These are phyloP conservation scores for Drosophila prolongata DNA, from an alignment of 2,888 invertebrate species.

Conservation along the genomic window DNA sequence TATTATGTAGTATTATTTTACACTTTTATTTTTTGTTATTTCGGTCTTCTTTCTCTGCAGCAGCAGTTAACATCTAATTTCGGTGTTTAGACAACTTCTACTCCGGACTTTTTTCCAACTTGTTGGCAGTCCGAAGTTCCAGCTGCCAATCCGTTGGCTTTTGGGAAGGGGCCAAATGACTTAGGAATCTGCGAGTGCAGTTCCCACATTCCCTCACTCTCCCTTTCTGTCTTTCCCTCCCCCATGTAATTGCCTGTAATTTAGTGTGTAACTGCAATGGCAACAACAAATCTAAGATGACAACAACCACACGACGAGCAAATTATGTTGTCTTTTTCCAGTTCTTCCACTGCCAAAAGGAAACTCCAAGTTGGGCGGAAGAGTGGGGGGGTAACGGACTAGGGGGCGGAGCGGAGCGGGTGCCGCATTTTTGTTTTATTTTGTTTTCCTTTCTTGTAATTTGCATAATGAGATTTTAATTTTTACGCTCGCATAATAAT, in stretches of 20 bases:
- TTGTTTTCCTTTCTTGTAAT: conserved; percentile 57
- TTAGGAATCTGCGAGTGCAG: conserved; percentile 31
- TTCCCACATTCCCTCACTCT: conserved; percentile 39
- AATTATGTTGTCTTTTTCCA: conserved; percentile 73
- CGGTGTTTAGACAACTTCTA: conserved; percentile 14
- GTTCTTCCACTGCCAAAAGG: conserved; percentile 54
- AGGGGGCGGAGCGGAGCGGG: not conserved
- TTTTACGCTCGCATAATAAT: conserved; percentile 67
- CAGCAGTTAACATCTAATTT: conserved; percentile 42
- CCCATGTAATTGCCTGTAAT: conserved; percentile 81
- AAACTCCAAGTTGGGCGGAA: conserved; percentile 25
- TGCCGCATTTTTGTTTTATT: conserved; percentile 12
- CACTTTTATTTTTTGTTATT: no score
- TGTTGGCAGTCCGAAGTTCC: conserved; percentile 29
- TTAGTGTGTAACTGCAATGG: conserved; percentile 75
- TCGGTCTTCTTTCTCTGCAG: conserved; percentile 8
- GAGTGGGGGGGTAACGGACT: not conserved
- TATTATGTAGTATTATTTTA: no score
- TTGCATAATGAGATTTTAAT: conserved; percentile 83
- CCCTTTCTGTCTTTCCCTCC: conserved; percentile 5
- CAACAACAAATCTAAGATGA: conserved; percentile 52
- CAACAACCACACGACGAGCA: conserved; percentile 70
- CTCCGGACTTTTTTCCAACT: conserved; percentile 30
- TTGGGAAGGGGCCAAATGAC: conserved; percentile 4
- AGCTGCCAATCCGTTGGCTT: conserved; percentile 39